These are phyloP conservation scores for Oryzias dopingdopingensis DNA, from an alignment of 2,797 vertebrate genomes.

Conservation along the genomic window DNA sequence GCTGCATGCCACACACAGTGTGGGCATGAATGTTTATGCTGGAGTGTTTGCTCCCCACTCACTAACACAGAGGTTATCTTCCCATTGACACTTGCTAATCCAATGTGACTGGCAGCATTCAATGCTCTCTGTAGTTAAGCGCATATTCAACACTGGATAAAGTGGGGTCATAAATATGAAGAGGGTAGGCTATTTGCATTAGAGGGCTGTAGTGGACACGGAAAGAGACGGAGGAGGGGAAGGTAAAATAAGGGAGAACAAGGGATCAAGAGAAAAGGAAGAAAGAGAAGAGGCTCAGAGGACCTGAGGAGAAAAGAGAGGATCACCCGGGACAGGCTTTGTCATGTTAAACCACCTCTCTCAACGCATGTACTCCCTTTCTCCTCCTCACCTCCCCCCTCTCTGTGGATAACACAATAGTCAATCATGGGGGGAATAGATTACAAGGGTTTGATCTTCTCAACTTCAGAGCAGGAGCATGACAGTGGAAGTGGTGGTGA, in stretches of 20 bases:
- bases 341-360: constrained; percentile 71
- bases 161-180: constrained; percentile 73
- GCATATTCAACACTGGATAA: constrained; percentile 68
- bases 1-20: constrained; percentile 56
- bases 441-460: constrained; percentile 71
- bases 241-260: constrained; percentile 28
- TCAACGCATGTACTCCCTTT: constrained; percentile 42
- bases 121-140: constrained; percentile 57
- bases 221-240: constrained; percentile 38
- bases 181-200: constrained; percentile 66
- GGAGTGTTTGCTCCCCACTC: constrained; percentile 71
- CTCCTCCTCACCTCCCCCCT: constrained; percentile 25
- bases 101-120: constrained; percentile 70
- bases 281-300: constrained; percentile 54
- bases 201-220: constrained; percentile 60
- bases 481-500: constrained; percentile 54
- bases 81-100: constrained; percentile 71
- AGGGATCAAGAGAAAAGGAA: constrained; percentile 52
- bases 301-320: constrained; percentile 53
- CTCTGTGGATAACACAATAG: constrained; percentile 59
- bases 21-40: constrained; percentile 57
- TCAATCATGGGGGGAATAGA: constrained; percentile 62
- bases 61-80: constrained; percentile 75
- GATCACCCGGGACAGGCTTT: constrained; percentile 70
- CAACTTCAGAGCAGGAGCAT: constrained; percentile 50